These are phyloP conservation scores for Leptosomus discolor DNA, from an alignment of 2,113 vertebrate genomes.

Conservation along the genomic window DNA sequence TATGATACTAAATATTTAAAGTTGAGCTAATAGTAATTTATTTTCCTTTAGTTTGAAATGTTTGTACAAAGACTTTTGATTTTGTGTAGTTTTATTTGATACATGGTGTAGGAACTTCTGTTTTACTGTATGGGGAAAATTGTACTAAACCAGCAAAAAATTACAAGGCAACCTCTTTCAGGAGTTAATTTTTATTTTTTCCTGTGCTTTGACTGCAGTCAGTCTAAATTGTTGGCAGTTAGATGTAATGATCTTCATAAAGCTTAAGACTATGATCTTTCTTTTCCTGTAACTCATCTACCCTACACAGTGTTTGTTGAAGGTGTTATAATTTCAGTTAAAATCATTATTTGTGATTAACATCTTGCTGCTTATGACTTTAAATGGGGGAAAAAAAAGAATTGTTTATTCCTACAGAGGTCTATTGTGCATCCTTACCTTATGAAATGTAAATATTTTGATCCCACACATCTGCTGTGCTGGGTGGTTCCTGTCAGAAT, in stretches of 20 bases:
- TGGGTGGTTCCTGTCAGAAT: not conserved
- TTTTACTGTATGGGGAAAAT: not conserved
- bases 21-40: not conserved
- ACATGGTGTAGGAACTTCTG: not conserved
- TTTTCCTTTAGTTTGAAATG: not conserved
- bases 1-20: not conserved
- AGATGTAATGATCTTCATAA: not conserved
- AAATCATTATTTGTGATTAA: not conserved
- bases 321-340: not conserved
- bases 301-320: not conserved
- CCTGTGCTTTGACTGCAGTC: not conserved
- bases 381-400: accelerated
- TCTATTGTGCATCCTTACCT: not conserved
- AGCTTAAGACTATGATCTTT: not conserved
- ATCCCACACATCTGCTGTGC: not conserved
- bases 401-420: not conserved
- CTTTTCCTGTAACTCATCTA: not conserved
- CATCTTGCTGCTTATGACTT: not conserved
- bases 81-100: not conserved
- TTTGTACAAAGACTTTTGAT: not conserved
- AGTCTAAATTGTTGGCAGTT: not conserved
- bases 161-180: not conserved
- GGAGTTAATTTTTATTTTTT: not conserved
- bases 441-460: not conserved
- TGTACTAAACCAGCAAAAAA: not conserved